Base-by-base conservation (phyloP, 2,113 vertebrate genomes). In the Mellivora capensis region DNA sequence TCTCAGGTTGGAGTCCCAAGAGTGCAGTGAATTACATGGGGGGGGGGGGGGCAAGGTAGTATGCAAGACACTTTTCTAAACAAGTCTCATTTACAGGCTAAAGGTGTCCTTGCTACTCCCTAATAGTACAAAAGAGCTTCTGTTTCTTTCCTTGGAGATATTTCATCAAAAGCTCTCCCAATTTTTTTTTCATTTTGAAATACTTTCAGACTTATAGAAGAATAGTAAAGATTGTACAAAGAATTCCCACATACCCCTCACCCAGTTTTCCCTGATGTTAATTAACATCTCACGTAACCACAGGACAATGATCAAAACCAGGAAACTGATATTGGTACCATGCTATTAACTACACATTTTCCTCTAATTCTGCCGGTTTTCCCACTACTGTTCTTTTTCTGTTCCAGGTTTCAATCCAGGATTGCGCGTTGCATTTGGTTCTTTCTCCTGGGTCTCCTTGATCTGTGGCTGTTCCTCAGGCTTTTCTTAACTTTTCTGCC, bases 181-280 rank as follows among this genome's bases (percentile, higher is more conserved):
- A 61, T 37, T 52, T 71, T 57, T 47, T 6, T 64, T 1, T 83
- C 42, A 72, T 82, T 94, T 79, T 71, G 18, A 87, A 95, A 85
- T 84, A 92, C 91, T 87, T 93, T 95, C 93, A 96, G 64, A 64
- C 52, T 72, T 77, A 61, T 0, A 81, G 86, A 94, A 85, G 82
- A 81, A 15, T 11, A 76, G 20, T 37, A 54, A 97, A 69, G 12
- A 77, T 34, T 61, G 34, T 47, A 54, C 77, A 77, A 39, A 89
- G 59, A 79, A 23, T 21, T n/a, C 31, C 42, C 67, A 85, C 29
- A 44, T 44, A 18, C 9, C 69, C 8, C 71, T 87, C 67, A 67
- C 31, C 83, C 47, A 92, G 71, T 29, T 83, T 69, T 76, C 71
- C 61, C 54, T 72, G 25, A 49, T 25, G 20, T 44, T 54, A 57